Percentiles rank a stretch among this genome's conserved stretches.
These are phyloP conservation scores for Synergus japonicus DNA, from an alignment of 2,888 invertebrate species.

Conservation along the genomic window DNA sequence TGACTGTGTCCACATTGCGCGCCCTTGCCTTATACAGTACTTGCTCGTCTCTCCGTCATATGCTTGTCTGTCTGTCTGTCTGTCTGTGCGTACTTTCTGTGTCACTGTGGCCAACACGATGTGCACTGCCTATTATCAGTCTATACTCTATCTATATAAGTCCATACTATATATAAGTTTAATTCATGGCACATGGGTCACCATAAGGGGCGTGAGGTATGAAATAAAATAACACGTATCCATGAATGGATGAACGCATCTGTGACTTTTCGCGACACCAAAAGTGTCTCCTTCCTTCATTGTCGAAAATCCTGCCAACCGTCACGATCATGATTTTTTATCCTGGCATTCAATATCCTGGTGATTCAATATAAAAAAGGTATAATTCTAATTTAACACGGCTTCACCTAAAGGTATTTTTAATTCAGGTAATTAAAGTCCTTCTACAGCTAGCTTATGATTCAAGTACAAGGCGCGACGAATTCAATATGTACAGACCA, in stretches of 20 bases:
- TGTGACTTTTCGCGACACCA: conserved; percentile 56
- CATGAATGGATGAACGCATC: conserved; percentile 64
- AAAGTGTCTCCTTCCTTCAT: conserved; percentile 37
- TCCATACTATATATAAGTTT: not conserved
- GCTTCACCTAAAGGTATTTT: no score
- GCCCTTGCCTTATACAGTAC: conserved; percentile 55
- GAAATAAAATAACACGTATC: conserved; percentile 66
- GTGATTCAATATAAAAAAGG: no score
- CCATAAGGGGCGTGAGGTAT: conserved; percentile 67
- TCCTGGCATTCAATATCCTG: no score
- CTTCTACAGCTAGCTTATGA: not conserved
- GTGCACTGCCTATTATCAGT: conserved; percentile 3
- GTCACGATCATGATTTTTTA: not conserved
- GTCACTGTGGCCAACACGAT: not conserved
- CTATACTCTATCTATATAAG: not conserved
- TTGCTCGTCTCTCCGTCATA: conserved; percentile 14
- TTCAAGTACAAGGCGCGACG: not conserved
- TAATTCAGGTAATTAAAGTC: no score
- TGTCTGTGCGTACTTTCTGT: not conserved
- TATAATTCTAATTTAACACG: no score
- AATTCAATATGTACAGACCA: not conserved
- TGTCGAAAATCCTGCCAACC: not conserved
- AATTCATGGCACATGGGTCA: conserved; percentile 48
- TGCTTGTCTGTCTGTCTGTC: conserved; percentile 37
- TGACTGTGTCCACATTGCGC: conserved; percentile 77